Conservation (phyloP, 2,888 invertebrate species). For the Rhodophaea formosa region DNA sequence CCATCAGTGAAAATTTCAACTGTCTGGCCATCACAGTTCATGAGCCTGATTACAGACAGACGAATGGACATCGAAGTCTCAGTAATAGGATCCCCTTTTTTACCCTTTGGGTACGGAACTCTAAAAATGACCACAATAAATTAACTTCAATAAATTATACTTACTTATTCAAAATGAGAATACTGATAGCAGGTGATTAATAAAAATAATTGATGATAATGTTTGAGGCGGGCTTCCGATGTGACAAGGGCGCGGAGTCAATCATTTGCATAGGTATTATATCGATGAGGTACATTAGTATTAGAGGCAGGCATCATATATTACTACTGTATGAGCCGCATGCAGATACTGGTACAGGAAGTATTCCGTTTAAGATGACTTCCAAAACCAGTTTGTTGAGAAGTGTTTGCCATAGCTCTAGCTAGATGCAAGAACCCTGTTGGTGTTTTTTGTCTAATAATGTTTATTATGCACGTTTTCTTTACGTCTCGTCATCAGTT, state of each 20-base stretch:
- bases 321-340: not conserved
- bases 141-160: no score
- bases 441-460: not conserved
- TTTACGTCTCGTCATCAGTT: no score
- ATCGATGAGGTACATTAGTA: not conserved
- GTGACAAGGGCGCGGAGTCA: conserved; percentile 11
- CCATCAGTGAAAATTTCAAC: no score
- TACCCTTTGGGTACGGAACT: no score
- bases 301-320: not conserved
- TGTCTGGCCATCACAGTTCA: no score
- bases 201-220: not conserved
- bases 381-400: not conserved
- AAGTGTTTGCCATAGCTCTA: not conserved
- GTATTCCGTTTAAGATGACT: not conserved
- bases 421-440: not conserved
- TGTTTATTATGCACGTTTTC: no score
- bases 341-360: not conserved
- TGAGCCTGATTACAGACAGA: no score
- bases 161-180: no score
- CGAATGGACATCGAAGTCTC: no score
- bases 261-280: not conserved
- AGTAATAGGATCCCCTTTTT: no score
- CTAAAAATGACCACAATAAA: no score
- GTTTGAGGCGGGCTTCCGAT: not conserved
- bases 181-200: not conserved